Base-by-base conservation (phyloP, 2,888 invertebrate species). In the Pollenia amentaria region DNA sequence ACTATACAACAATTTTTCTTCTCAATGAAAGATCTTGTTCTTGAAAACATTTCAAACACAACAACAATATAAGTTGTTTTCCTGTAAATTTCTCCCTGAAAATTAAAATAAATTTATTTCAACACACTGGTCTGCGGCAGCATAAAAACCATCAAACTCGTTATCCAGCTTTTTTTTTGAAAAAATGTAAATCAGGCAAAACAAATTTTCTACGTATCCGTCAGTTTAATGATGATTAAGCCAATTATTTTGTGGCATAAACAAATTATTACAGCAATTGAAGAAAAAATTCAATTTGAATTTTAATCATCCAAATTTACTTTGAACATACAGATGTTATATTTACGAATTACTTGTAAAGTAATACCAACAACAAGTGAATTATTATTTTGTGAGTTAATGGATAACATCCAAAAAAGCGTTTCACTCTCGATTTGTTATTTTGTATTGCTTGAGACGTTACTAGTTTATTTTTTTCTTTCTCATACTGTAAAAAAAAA, bases 331-430 rank as follows among this genome's bases (percentile, higher is more conserved):
- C 75, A 75, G 62, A 62, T 60, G 46, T 46, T 14, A 29, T 29
- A 29, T 29, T 29, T 73, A 38, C 38, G 16, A 62, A 51, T 53
- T 44, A 29, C 29, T 64, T 48, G 42, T 10, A 44, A 51, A 16
- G 46, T 16, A 62, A 51, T 57, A 51, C 53, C 60, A 18, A 75
- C 67, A 72, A 69, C 80, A 80, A 87, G 16, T 77, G 73, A 70
- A 75, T 65, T 86, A 65, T 64, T 6, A 29, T 29, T 29, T 3
- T 29, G 29, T 29, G 29, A 29, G 38, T 76, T 73, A 42, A 86
- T 86, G 86, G 82, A 86, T 60, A 42, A 69, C 48, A 75, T 78
- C 85, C 82, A 78, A 85, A 81, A 73, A 53, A 67, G 48, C 81
- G 57, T 86, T 85, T 85, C 85, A 85, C 85, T 85, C 77, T 82